These are phyloP conservation scores for Eunapius fragilis DNA, from an alignment of 37 sponge, comb jelly and placozoan species.

Conservation along the genomic window DNA sequence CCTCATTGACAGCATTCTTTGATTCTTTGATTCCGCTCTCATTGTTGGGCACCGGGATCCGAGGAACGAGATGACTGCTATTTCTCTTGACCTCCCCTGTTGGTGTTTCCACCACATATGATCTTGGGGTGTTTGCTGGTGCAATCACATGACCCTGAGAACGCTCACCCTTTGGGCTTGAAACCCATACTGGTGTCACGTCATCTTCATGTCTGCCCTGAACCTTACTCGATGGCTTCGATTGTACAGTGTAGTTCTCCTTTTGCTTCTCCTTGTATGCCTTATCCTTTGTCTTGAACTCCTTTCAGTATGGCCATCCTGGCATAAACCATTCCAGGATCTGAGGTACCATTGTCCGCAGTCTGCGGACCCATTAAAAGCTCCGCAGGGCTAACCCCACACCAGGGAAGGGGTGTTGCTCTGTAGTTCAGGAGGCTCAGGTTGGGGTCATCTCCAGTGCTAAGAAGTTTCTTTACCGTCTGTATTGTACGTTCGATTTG, in stretches of 20 bases:
- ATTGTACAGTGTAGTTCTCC: constrained; percentile 36
- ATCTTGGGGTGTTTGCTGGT: constrained; percentile 27
- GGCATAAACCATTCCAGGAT: constrained; percentile 23
- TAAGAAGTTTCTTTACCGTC: constrained; percentile 40
- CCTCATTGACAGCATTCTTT: background rate
- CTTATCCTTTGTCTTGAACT: constrained; percentile 10
- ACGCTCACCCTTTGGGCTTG: background rate
- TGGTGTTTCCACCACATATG: constrained; percentile 35
- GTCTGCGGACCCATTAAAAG: constrained; percentile 49
- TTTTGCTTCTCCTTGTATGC: constrained; percentile 37
- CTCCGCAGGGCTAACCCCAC: constrained; percentile 29
- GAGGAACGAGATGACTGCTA: constrained; percentile 8
- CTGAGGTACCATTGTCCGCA: constrained; percentile 57
- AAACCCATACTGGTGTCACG: constrained; percentile 45
- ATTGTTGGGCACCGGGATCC: too few species aligned
- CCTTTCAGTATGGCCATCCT: constrained; percentile 42
- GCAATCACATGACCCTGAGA: constrained; percentile 12
- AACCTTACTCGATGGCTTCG: constrained; percentile 23
- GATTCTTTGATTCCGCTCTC: background rate
- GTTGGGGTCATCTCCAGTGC: constrained; percentile 22
- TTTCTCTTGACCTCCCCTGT: constrained; percentile 21
- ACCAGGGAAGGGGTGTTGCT: constrained; percentile 57
- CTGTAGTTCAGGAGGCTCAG: constrained; percentile 36
- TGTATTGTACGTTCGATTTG: constrained; percentile 36
- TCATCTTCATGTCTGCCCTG: constrained; percentile 3